Base-by-base conservation (phyloP, 2,888 invertebrate species). In the Lasioglossum calceatum region DNA sequence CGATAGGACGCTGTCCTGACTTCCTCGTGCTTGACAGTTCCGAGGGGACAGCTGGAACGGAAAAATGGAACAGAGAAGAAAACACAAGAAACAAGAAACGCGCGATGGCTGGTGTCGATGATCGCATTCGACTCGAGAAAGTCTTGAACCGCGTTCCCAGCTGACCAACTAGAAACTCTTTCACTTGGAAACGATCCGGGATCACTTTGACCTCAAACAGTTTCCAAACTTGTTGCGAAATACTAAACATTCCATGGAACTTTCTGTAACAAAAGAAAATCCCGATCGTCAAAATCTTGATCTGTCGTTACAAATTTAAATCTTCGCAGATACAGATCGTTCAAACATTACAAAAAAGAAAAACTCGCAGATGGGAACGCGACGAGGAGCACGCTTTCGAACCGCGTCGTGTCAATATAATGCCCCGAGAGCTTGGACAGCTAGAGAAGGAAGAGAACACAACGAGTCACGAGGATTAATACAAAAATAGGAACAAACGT, bases 401-500 rank as follows among this genome's bases (percentile, higher is more conserved):
- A 76, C 71, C 79, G 77, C 73, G 16, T 32, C 32, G 36, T 74
- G 19, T 71, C 50, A 32, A 73, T 67, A 86, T 87, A 87, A 87
- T 87, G 87, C 87, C 87, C 87, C 81, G 86, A 77, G 80, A 81
- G 88, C 73, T 77, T 42, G 61, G 81, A 74, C 81, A 87, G 50
- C 83, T 64, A 32, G 64, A 64, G 82, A 84, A 84, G 82, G 79
- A 89, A 89, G 81, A 89, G 91, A 90, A 90, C 91, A 86, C 85
- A 86, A 88, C 71, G 84, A 89, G 87, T 91, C 91, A 86, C 90
- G 84, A 85, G 72, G 84, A 82, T 81, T 83, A 92, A 91, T 92
- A 92, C 90, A 93, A 92, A 92, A 92, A 94, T 94, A 94, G 94
- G 94, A 94, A 94, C 94, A 93, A 94, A 93, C 82, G 85, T 84